Evolutionary conservation across 1,140 invertebrate species (phyloP), one percentile per base, ranked within the genome.

Genomic region (Potamilus streckersoni): DNA sequence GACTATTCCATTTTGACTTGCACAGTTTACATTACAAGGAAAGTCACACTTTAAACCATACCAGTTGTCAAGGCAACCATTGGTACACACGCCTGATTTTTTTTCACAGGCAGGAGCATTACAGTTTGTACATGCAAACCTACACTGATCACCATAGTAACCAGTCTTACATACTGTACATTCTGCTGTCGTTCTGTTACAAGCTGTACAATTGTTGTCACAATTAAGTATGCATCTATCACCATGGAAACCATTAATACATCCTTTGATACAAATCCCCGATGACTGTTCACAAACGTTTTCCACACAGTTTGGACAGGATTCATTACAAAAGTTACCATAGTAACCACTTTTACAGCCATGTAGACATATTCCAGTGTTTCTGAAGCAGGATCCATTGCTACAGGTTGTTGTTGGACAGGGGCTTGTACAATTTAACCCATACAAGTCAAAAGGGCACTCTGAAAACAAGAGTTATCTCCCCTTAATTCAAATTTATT

Each of bases 61-160:
- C 49, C 57, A 72, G 11, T 65, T 66, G 17, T 56, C 13, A 13
- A 72, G 23, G 60, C 75, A 77, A 6, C 61, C 75, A 19, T 23
- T 66, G 12, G 5, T 16, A 69, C 75, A 77, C 2, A 67, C 19
- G 2, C 69, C 75, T n/a, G 23, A n/a, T 20, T 66, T 57, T 27
- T 77, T 70, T 1, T 68, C 12, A 49, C 75, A 77, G 14, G 27
- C n/a, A 55, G 70, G 70, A 61, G 66, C 59, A 15, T 69, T 59
- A 69, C 75, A 77, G 12, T 27, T 59, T n/a, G n/a, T 60, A 57
- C 75, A 77, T 14, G 20, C 66, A 12, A n/a, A 38, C 17, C 73
- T 59, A 73, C 75, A 77, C 38, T 73, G 57, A 27, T 59, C 13
- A 14, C 70, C 75, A n/a, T 63, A 73, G 27, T 23, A 62, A 49